phyloP scores from a whole-genome alignment of 2,797 vertebrate genomes.

The Oryzias dopingdopingensis region DNA sequence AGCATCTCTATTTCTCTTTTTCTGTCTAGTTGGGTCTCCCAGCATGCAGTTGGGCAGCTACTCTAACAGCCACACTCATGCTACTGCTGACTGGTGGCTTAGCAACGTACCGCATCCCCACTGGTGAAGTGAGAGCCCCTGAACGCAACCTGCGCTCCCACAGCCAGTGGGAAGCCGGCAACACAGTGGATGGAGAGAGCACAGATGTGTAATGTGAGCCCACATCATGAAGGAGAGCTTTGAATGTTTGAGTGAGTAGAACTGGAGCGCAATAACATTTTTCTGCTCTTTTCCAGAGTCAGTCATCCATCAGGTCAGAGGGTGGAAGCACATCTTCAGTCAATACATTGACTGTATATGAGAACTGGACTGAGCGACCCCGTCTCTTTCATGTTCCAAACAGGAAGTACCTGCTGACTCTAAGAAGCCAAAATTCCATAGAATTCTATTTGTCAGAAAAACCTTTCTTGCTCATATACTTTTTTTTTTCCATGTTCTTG shows the following conservation, averaged over 20 bases:
- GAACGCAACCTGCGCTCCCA: slow-evolving; percentile 55
- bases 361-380: no score
- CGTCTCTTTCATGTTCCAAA: no score
- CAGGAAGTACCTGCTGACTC: no score
- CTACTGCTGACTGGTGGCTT: slow-evolving; percentile 65
- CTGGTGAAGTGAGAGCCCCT: slow-evolving; percentile 59
- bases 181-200: slow-evolving; percentile 36
- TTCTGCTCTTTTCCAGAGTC: no score
- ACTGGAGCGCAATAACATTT: no score
- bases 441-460: no score
- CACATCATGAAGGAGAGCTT: slow-evolving; percentile 1
- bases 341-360: not conserved
- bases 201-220: slow-evolving; percentile 46
- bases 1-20: not conserved
- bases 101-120: slow-evolving; percentile 60
- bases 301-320: slow-evolving; percentile 7
- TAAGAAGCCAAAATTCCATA: no score
- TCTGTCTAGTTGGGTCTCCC: slow-evolving; percentile 69
- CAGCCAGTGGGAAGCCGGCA: slow-evolving; percentile 55
- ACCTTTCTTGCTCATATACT: no score
- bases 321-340: slow-evolving; percentile 6
- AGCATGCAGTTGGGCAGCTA: slow-evolving; percentile 76
- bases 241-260: no score
- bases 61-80: slow-evolving; percentile 66
- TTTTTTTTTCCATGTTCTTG: no score